A percentile compares a stretch with the other conserved stretches of the same genome.
Conservation (phyloP, 2,797 vertebrate species). For the Mastacembelus armatus region DNA sequence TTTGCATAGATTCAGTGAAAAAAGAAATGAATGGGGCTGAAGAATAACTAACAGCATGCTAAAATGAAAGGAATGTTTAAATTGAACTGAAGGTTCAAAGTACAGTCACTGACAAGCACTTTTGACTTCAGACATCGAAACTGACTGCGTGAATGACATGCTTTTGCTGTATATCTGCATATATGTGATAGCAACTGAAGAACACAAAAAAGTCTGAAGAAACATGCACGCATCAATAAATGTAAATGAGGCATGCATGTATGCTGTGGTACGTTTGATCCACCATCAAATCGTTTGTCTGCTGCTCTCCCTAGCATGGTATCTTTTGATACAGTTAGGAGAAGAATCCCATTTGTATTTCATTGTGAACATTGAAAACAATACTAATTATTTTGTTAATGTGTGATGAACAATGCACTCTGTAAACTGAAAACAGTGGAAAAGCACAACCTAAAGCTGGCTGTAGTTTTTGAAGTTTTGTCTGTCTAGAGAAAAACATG, state of each 20-base stretch:
- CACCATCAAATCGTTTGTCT: slow-evolving; percentile 15
- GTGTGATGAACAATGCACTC: neutral
- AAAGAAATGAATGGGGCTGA: slow-evolving; percentile 62
- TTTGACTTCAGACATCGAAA: slow-evolving; percentile 29
- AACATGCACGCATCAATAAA: neutral
- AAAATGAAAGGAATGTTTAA: slow-evolving; percentile 43
- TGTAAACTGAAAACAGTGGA: neutral
- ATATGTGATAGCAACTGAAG: neutral
- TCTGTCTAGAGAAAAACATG: slow-evolving; percentile 1
- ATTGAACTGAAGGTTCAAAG: slow-evolving; percentile 44
- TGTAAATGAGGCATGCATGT: slow-evolving; percentile 11
- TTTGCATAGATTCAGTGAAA: slow-evolving; percentile 78
- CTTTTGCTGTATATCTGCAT: no score
- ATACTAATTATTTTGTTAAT: neutral
- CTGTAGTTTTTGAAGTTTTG: slow-evolving; percentile 36
- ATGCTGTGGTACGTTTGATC: slow-evolving; percentile 21
- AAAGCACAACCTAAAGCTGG: no score
- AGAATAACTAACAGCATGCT: slow-evolving; percentile 43
- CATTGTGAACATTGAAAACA: neutral
- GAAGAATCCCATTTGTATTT: neutral
- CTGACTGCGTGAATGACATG: neutral
- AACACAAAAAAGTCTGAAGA: neutral
- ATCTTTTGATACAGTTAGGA: neutral
- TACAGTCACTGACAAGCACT: slow-evolving; percentile 37
- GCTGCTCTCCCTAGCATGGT: slow-evolving; percentile 4